Conservation (phyloP, 2,113 vertebrate species). For the Chunga burmeisteri region DNA sequence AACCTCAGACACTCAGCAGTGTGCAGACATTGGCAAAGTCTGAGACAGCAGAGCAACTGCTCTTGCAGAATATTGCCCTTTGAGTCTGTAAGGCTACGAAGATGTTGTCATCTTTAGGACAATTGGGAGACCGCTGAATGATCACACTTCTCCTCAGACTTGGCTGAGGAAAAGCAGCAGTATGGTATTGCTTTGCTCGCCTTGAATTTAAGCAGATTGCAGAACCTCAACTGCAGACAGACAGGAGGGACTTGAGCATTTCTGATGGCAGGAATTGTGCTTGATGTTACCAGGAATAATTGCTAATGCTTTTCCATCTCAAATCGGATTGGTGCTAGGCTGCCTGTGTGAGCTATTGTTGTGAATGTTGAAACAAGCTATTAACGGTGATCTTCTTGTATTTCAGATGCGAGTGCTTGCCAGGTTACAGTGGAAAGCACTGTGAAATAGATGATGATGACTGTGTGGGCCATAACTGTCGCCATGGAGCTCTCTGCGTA, state of each 20-base stretch:
- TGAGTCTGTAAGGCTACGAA: not conserved
- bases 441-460: conserved; percentile 91
- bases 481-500: conserved; percentile 89
- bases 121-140: fast-evolving
- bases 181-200: not conserved
- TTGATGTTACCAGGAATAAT: not conserved
- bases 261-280: not conserved
- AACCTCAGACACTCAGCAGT: not conserved
- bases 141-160: not conserved
- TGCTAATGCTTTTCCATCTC: not conserved
- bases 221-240: not conserved
- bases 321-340: not conserved
- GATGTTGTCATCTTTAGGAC: not conserved
- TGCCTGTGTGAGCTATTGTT: not conserved
- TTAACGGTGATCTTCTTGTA: not conserved
- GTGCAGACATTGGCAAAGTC: not conserved
- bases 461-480: conserved; percentile 90
- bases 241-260: not conserved
- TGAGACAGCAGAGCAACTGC: not conserved
- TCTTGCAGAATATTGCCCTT: not conserved
- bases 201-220: not conserved
- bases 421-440: conserved; percentile 90
- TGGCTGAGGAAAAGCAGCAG: not conserved
- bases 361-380: not conserved
- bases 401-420: conserved; percentile 91